Base-by-base conservation (phyloP, 1,140 invertebrate species). In the Trachelipus rathkii region DNA sequence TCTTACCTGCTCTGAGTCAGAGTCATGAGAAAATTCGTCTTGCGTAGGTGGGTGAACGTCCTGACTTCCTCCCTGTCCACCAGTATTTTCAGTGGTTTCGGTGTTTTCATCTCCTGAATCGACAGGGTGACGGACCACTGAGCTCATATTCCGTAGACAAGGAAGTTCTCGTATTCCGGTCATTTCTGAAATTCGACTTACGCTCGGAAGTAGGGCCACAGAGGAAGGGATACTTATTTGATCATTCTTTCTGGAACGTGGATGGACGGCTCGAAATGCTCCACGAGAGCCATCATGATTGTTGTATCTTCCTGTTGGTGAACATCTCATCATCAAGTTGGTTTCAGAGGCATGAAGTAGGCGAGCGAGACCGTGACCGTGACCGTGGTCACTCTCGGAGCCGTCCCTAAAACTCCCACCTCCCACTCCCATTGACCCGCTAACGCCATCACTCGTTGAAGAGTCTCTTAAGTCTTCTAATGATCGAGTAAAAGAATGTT, bases 21-120 rank as follows among this genome's bases (percentile, higher is more conserved):
- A 82, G 72, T 80, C 80, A 46, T 81, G 79, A 10, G 81, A 79
- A 72, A 82, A 81, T 46, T 83, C 82, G 10, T 80, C 82, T 45
- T 82, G 81, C 3, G 81, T 82, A n/a, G 81, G 81, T 21, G 82
- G 82, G 76, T 82, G 79, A 44, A 83, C 82, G 76, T 83, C 82
- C 76, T 83, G 82, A 60, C 82, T 83, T 7, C 82, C 82, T 66
- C 80, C 82, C 67, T 80, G 77, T 77, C 82, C 81, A 15, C 80
- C 80, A 1, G 78, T 79, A 60, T 79, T 79, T 69, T 79, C 78
- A 19, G 78, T 79, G 8, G 66, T 79, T 46, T 79, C 78, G 10
- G 78, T 79, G 43, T 76, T 71, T 60, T 79, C 78, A 43, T 79
- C 78, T 5, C 78, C 78, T 0, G 78, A 79, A 46, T 79, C 78